These are phyloP conservation scores for Toxotes lorentzi DNA, from an alignment of 2,797 vertebrate species.

Conservation along the genomic window DNA sequence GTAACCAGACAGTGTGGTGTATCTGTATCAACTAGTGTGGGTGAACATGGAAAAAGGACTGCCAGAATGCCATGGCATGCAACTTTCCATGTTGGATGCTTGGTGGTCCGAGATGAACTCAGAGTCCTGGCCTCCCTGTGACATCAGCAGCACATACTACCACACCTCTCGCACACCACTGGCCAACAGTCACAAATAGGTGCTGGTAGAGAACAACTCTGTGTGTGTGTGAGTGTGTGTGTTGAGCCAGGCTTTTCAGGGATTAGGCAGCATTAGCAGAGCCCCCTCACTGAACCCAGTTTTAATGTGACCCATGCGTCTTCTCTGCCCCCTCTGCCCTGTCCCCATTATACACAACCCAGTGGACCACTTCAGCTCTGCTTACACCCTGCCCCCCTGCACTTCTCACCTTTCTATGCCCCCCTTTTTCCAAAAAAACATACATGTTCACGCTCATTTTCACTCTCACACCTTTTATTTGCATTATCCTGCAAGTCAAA, in stretches of 20 bases:
- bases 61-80: conserved; percentile 42
- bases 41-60: conserved; percentile 54
- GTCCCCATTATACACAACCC: conserved; percentile 68
- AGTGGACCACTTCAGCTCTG: conserved; percentile 70
- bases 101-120: conserved; percentile 64
- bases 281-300: conserved; percentile 79
- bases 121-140: conserved; percentile 47
- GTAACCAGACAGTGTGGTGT: conserved; percentile 3
- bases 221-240: conserved; percentile 38
- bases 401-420: conserved; percentile 44
- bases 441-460: conserved; percentile 44
- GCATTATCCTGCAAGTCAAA: conserved; percentile 26
- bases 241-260: conserved; percentile 62
- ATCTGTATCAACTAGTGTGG: conserved; percentile 16
- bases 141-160: conserved; percentile 68
- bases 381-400: conserved; percentile 31
- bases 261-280: conserved; percentile 73
- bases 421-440: conserved; percentile 11
- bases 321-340: conserved; percentile 54
- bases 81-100: conserved; percentile 60
- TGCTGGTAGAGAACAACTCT: conserved; percentile 54
- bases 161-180: conserved; percentile 48
- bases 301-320: conserved; percentile 80
- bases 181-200: conserved; percentile 66
- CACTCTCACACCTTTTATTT: conserved; percentile 36